These are phyloP conservation scores for Miltochrista miniata DNA, from an alignment of 2,888 invertebrate species.

Conservation along the genomic window DNA sequence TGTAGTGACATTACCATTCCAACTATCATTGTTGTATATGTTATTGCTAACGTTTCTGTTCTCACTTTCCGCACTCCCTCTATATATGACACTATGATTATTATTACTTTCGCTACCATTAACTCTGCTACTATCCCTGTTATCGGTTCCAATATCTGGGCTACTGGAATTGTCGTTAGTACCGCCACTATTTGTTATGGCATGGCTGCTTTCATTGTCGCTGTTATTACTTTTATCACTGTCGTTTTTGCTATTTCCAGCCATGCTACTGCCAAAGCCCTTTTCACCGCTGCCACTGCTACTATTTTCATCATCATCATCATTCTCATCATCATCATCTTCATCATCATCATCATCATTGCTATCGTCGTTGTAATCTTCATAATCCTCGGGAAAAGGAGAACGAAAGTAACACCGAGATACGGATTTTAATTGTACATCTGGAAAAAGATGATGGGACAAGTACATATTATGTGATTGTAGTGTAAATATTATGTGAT, in stretches of 20 bases:
- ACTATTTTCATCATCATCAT: neutral
- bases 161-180: neutral
- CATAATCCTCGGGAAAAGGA: neutral
- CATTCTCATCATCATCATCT: neutral
- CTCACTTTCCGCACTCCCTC: neutral
- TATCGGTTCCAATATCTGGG: neutral
- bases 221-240: neutral
- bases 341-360: neutral
- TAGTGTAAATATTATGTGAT: too few species aligned
- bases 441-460: conserved; percentile 2
- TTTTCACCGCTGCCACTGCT: neutral
- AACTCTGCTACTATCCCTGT: neutral
- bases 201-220: neutral
- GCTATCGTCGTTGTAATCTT: neutral
- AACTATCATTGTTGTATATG: neutral
- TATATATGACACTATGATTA: neutral
- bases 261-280: neutral
- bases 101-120: neutral
- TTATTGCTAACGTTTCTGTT: neutral
- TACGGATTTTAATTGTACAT: conserved; percentile 13
- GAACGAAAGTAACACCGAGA: neutral
- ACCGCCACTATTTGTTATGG: neutral
- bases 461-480: too few species aligned
- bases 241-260: neutral
- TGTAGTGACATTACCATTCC: neutral